These are phyloP conservation scores for Polypterus senegalus DNA, from an alignment of 2,113 vertebrate species.

Conservation along the genomic window DNA sequence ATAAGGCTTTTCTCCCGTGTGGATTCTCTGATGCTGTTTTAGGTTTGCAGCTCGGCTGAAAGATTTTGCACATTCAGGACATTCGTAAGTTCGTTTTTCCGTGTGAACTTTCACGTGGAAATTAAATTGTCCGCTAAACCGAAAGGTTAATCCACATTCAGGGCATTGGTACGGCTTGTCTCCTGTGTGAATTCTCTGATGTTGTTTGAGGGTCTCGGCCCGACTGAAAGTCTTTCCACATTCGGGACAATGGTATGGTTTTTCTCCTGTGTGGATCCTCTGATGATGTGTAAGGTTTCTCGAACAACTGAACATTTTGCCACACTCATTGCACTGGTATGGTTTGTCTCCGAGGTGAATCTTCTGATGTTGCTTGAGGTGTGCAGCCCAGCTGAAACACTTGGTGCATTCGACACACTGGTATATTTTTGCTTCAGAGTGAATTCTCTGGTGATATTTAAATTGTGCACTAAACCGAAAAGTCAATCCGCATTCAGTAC, in stretches of 20 bases:
- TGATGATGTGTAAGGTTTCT: no score
- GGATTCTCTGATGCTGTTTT: conserved; percentile 30
- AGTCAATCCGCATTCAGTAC: conserved; percentile 36
- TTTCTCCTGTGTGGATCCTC: conserved; percentile 13
- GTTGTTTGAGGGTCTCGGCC: no score
- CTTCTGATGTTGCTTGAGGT: conserved; percentile 29
- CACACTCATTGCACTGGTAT: no score
- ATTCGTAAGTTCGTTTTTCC: conserved; percentile 26
- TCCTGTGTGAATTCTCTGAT: no score
- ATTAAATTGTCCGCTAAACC: conserved; percentile 5
- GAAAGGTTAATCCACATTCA: conserved; percentile 30
- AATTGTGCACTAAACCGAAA: conserved; percentile 41
- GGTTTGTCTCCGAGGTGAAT: conserved; percentile 31
- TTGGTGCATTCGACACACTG: conserved; percentile 28
- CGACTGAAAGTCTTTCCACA: no score
- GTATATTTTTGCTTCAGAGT: conserved; percentile 31
- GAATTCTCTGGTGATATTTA: conserved; percentile 36
- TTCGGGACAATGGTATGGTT: conserved; percentile 10
- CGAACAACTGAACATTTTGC: no score
- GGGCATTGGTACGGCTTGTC: conserved; percentile 4
- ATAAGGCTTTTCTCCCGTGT: conserved; percentile 24
- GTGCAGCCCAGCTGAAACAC: conserved; percentile 26
- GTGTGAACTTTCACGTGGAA: conserved; percentile 39
- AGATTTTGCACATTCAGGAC: conserved; percentile 28
- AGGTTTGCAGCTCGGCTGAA: conserved; percentile 38